These are phyloP conservation scores for Apotomis betuletana DNA, from an alignment of 2,888 invertebrate species.

Conservation along the genomic window DNA sequence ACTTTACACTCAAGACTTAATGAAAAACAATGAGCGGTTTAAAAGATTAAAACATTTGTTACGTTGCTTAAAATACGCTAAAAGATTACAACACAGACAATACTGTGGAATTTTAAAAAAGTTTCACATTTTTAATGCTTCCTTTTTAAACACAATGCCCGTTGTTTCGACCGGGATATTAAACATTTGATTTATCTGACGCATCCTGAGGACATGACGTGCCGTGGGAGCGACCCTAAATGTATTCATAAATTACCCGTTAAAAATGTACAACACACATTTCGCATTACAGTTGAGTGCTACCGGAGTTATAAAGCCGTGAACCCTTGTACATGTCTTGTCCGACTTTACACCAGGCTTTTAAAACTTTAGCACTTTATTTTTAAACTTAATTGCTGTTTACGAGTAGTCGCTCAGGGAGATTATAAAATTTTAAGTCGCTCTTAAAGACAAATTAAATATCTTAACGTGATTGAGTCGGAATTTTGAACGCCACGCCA, in stretches of 20 bases:
- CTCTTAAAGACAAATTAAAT: slow-evolving; percentile 39
- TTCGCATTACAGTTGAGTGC: slow-evolving; percentile 56
- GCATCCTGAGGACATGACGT: slow-evolving; percentile 66
- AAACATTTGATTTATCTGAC: slow-evolving; percentile 75
- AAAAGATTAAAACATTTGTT: slow-evolving; percentile 10
- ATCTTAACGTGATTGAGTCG: slow-evolving; percentile 45
- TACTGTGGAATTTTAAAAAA: slow-evolving; percentile 37
- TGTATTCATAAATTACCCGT: slow-evolving; percentile 54
- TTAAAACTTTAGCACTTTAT: slow-evolving; percentile 59
- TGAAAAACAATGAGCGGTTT: not conserved
- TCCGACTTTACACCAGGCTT: slow-evolving; percentile 52
- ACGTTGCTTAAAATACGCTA: not conserved
- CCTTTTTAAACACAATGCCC: slow-evolving; percentile 56
- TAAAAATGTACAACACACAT: slow-evolving; percentile 63
- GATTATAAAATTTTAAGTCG: slow-evolving; percentile 54
- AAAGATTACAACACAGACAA: slow-evolving; percentile 21
- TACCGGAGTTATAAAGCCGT: slow-evolving; percentile 44
- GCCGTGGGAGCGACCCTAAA: slow-evolving; percentile 64
- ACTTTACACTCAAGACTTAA: not conserved
- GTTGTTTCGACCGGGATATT: slow-evolving; percentile 72
- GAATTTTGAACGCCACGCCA: slow-evolving; percentile 61
- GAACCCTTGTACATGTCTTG: slow-evolving; percentile 48
- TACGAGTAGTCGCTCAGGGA: slow-evolving; percentile 53
- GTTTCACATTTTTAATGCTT: slow-evolving; percentile 43
- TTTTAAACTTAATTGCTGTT: slow-evolving; percentile 60